Evolutionary conservation across 1,140 invertebrate genomes (phyloP).

Genomic region (Drosophila athabasca): DNA sequence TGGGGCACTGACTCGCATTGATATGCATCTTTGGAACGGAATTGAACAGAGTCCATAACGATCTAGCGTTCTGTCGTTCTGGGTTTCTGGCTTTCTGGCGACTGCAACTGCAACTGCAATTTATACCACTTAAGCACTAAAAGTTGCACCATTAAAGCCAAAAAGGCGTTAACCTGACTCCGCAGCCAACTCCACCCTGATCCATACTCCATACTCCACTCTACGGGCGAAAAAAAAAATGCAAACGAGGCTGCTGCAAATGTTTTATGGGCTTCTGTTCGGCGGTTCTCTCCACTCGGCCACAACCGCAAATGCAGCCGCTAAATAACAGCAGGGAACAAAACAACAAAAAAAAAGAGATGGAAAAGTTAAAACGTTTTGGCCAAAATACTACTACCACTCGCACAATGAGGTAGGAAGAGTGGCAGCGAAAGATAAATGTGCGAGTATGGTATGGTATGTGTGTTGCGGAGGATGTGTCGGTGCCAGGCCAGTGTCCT

Average conservation of each 20-base stretch:
- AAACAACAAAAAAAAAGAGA: conserved; percentile 13
- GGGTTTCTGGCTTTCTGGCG: background rate
- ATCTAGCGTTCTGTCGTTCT: too few relatives aligned
- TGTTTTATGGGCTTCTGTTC: conserved; percentile 66
- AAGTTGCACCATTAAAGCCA: conserved; percentile 74
- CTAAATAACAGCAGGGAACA: conserved; percentile 14
- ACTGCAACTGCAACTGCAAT: conserved; percentile 62
- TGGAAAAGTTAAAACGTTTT: conserved; percentile 53
- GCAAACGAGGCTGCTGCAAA: conserved; percentile 62
- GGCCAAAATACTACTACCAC: conserved; percentile 30
- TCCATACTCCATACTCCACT: conserved; percentile 3
- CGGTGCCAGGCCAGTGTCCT: conserved; percentile 19
- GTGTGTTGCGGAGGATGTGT: conserved; percentile 18
- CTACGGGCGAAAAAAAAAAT: conserved; percentile 29
- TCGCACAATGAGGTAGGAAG: conserved; percentile 10
- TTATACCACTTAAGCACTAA: conserved; percentile 79
- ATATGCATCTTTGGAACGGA: conserved; percentile 62
- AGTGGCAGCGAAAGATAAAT: background rate
- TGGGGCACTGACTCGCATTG: conserved; percentile 20
- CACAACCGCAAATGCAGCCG: conserved; percentile 31
- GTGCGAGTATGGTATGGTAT: too few relatives aligned
- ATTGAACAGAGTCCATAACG: conserved; percentile 11
- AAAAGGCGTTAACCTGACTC: conserved; percentile 71
- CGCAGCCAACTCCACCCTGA: background rate
- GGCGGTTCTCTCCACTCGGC: conserved; percentile 11